Conservation (phyloP, 2,797 vertebrate species). For the Cygnus olor region DNA sequence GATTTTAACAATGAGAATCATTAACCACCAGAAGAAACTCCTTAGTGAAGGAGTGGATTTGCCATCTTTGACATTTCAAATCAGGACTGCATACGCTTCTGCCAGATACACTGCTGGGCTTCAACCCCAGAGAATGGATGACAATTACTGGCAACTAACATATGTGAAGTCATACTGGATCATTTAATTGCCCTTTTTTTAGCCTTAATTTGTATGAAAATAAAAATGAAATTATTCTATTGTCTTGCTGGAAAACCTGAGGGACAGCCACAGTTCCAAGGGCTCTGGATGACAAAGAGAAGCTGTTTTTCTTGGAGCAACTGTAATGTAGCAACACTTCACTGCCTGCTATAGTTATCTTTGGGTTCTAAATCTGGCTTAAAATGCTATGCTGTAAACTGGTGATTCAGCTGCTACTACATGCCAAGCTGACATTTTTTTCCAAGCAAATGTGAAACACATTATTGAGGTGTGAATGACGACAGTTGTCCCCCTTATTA, state of each 20-base stretch:
- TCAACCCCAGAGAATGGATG: not conserved
- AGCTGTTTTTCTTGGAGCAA: conserved; percentile 6
- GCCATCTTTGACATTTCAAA: not conserved
- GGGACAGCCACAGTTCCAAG: not conserved
- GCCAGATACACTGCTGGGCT: not conserved
- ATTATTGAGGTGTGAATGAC: not conserved
- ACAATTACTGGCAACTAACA: not conserved
- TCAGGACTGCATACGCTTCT: not conserved
- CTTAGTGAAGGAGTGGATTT: not conserved
- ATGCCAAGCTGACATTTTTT: not conserved
- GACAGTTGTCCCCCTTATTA: not conserved
- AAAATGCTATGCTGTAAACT: conserved; percentile 39
- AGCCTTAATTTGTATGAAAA: not conserved
- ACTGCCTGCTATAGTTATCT: not conserved
- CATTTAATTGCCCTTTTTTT: not conserved
- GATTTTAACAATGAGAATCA: not conserved
- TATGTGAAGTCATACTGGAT: not conserved
- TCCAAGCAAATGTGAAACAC: conserved; percentile 16
- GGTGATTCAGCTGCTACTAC: conserved; percentile 62
- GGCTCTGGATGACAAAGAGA: not conserved
- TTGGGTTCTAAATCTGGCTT: conserved; percentile 51
- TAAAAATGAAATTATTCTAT: not conserved
- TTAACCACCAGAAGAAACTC: not conserved
- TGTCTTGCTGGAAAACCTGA: not conserved
- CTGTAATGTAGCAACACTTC: conserved; percentile 14